Evolutionary conservation across 2,797 vertebrate species (phyloP), one percentile per base, ranked within the genome.

Genomic region (Anniella stebbinsi): DNA sequence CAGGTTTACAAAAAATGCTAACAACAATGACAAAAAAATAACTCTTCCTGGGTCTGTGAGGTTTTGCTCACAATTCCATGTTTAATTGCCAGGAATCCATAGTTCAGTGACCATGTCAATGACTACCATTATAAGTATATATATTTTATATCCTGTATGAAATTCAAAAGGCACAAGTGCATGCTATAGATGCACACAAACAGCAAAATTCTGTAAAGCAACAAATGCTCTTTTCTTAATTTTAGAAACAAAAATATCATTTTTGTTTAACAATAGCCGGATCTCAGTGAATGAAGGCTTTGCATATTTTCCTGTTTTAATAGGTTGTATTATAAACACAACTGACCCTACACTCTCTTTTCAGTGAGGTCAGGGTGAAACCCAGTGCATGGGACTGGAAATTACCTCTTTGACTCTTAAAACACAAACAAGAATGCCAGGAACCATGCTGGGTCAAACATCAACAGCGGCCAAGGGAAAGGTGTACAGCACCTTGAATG

Each of bases 261-360:
- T 95, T 97, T 97, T 94, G 97, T 96, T 90, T 94, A 98, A 99
- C 98, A 99, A 99, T 99, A 95, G 96, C 98, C 98, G 98, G 98
- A 98, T 98, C 97, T 98, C 95, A 96, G 96, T 97, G 97, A 98
- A 98, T 98, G 97, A 98, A 98, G 97, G 97, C 97, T 97, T 97
- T 96, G 96, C 97, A 98, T 97, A 98, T 98, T 98, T 98, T 98
- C 98, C 98, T 98, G 98, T 98, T 98, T 98, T 97, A 98, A 97
- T 96, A 97, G 96, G 97, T 97, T 97, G 97, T 97, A 96, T 97
- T 98, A 98, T 98, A 98, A 99, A 98, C 98, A 99, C 90, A 96
- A 96, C 97, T 98, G 98, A 98, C 98, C 98, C 96, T 93, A 92
- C 96, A 97, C 97, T 97, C 96, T 96, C 97, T 98, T 98, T 98